Evolutionary conservation across 2,797 vertebrate genomes (phyloP), one percentile per base, ranked within the genome.

Genomic region (Pygocentrus nattereri): DNA sequence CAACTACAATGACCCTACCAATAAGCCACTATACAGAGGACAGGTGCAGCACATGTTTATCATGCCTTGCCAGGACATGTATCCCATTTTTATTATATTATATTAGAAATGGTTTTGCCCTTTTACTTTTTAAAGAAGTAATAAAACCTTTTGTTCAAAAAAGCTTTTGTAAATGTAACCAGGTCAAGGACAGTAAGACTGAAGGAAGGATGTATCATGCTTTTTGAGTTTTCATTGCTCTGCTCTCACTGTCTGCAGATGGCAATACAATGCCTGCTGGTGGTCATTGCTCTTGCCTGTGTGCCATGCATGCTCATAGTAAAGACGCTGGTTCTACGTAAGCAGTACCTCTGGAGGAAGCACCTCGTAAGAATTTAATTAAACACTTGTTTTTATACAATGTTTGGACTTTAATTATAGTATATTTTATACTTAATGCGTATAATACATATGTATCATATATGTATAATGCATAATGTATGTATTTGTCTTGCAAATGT

Each of bases 221-320:
- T 34, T 38, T 38, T 38, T 31, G 38, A 65, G 44, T 19, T 38
- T 58, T 8, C 25, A 27, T 34, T 27, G 13, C 5, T 0, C 5
- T 34, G 59, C 25, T 69, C 7, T 41, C 50, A 82, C 18, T 18
- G 6, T 88, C 5, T 84, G 5, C 38, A 99, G 98, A 88, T 93
- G 89, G 96, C 83, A 19, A 65, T 99, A 19, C 98, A 99, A 88
- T 94, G 92, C 65, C 89, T 99, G 85, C 89, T 99, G 2, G 97
- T 98, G 71, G 76, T 99, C 11, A 89, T 97, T 0, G 98, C 98
- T 0, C 50, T 99, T 47, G 92, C 97, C 0, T 99, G 97, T 56
- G 96, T 99, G 62, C 98, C 98, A 0, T 96, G 95, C 89, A 99
- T 99, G 97, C 94, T 99, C 68, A 88, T 99, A 19, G 94, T 97